Evolutionary conservation across 2,113 vertebrate species (phyloP), one percentile per base, ranked within the genome.

Genomic region (Eurypyga helias): DNA sequence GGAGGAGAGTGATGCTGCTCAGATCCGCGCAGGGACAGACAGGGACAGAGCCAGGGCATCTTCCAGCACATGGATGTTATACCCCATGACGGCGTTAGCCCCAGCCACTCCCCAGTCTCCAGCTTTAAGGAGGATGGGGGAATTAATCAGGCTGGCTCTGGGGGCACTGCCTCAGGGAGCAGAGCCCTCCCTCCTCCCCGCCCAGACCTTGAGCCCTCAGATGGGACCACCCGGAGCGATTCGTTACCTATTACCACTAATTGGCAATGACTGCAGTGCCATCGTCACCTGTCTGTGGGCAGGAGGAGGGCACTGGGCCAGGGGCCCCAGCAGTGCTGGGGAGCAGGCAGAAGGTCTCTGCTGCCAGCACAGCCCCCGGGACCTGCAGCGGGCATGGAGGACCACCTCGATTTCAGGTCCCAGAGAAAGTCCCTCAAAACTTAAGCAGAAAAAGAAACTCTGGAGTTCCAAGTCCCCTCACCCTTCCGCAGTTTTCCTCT

Each of bases 31-130:
- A 11, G 14, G 41, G 3, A 33, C 8, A 0, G 6, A 0, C 51
- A 14, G 28, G 7, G 55, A 41, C 1, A 0, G 71, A 72, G 23
- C 21, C 23, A 7, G n/a, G 10, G 10, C 66, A 65, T 5, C 79
- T 6, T 14, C 24, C 45, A 18, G 2, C 57, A 4, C 18, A 2
- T 0, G 9, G 55, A 14, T 2, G 4, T n/a, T 8, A 58, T 14
- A 26, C 69, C 38, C 12, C 87, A 52, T 6, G 57, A 1, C 1
- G 1, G 17, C 51, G 0, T 34, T 13, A 13, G 8, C 14, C 14
- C 31, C 72, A 21, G 18, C 5, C 41, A 12, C n/a, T 60, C 13
- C 21, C 26, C 33, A 23, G 43, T 5, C 77, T 57, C 38, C 84
- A n/a, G 28, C 17, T 45, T 64, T 60, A 51, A 61, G 0, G 14